Percentiles rank a stretch among this genome's conserved stretches.
Conservation (phyloP, 2,888 invertebrate genomes). For the Pollenia griseotomentosa region DNA sequence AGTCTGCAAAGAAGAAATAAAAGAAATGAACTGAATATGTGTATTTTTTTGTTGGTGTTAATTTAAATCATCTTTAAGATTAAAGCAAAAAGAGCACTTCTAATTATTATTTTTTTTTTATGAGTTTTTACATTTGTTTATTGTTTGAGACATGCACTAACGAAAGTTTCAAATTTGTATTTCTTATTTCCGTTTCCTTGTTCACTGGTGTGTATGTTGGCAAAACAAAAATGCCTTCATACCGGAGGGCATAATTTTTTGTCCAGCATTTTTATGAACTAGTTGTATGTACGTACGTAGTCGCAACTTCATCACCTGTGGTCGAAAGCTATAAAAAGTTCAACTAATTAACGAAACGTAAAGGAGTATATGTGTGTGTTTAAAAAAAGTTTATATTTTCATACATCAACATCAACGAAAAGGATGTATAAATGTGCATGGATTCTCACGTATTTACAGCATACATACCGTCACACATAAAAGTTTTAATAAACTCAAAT, state of each 20-base stretch:
- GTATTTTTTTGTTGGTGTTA: not conserved
- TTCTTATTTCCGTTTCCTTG: constrained; percentile 52
- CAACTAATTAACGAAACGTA: constrained; percentile 55
- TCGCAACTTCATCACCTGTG: constrained; percentile 56
- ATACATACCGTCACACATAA: constrained; percentile 25
- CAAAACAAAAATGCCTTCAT: not conserved
- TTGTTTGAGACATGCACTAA: constrained; percentile 17
- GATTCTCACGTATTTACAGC: constrained; percentile 26
- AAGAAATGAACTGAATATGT: not conserved
- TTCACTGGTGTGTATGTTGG: not conserved
- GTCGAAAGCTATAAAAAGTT: constrained; percentile 58
- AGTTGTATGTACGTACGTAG: not conserved
- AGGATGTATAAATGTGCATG: not conserved
- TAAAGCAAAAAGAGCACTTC: not conserved
- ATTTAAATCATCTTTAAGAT: constrained; percentile 1
- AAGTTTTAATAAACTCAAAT: constrained; percentile 71
- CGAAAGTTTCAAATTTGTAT: constrained; percentile 34
- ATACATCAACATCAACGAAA: constrained; percentile 33
- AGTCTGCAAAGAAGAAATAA: constrained; percentile 87
- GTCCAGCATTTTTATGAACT: not conserved
- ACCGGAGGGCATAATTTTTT: constrained; percentile 2
- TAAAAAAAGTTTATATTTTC: constrained; percentile 24
- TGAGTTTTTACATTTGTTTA: constrained; percentile 3
- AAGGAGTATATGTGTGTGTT: not conserved
- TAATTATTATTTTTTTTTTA: not conserved